These are phyloP conservation scores for Neoascia interrupta DNA, from an alignment of 2,888 invertebrate species.

Conservation along the genomic window DNA sequence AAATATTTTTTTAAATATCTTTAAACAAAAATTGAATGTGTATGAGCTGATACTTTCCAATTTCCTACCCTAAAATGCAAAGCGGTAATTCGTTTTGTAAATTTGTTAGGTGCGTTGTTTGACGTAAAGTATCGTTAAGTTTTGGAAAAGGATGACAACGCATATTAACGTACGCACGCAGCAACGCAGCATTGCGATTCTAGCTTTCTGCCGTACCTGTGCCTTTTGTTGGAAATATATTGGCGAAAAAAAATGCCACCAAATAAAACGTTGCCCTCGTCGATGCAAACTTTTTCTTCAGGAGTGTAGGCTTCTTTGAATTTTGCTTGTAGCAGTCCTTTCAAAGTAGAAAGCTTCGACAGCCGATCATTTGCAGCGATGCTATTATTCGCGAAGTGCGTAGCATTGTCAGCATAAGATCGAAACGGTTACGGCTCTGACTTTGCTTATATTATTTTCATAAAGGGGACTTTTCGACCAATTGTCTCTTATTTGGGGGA, in stretches of 20 bases:
- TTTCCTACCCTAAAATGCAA: too few relatives aligned
- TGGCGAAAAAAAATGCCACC: background rate
- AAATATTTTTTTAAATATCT: too few relatives aligned
- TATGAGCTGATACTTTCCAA: too few relatives aligned
- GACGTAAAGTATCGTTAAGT: too few relatives aligned
- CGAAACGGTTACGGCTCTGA: background rate
- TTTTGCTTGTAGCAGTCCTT: background rate
- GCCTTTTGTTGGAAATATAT: background rate
- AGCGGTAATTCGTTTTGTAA: too few relatives aligned
- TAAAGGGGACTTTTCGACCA: background rate
- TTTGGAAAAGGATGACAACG: too few relatives aligned
- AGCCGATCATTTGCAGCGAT: background rate
- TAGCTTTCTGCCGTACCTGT: too few relatives aligned
- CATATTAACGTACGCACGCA: too few relatives aligned
- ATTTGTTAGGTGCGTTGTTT: too few relatives aligned
- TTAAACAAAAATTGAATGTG: too few relatives aligned
- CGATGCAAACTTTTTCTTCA: background rate
- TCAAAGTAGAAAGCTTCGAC: background rate
- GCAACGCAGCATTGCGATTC: too few relatives aligned
- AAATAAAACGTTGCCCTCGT: background rate
- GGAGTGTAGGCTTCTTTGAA: constrained; percentile 1
- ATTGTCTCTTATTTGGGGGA: background rate
- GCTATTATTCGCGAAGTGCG: background rate
- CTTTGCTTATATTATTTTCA: background rate
- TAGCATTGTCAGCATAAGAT: background rate